These are phyloP conservation scores for Muscidifurax raptorellus DNA, from an alignment of 1,140 invertebrate species.

Conservation along the genomic window DNA sequence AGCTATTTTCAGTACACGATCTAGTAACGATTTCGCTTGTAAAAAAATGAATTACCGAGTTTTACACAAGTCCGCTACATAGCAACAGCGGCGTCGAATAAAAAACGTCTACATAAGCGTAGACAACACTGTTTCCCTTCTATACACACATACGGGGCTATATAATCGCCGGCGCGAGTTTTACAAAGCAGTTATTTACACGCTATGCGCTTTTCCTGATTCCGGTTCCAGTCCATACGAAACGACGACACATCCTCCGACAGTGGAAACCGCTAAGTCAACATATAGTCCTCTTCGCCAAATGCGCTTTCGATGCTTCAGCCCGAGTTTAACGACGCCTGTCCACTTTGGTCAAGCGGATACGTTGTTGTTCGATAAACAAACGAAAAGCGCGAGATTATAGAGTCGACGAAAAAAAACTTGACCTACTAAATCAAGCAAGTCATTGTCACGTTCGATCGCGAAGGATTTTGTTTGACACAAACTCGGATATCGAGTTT, in stretches of 20 bases:
- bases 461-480: background rate
- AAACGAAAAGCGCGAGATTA: too few relatives aligned
- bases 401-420: too few relatives aligned
- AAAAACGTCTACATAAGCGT: too few relatives aligned
- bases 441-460: constrained; percentile 21
- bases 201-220: background rate
- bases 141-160: too few relatives aligned
- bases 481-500: constrained; percentile 14
- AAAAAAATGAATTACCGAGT: too few relatives aligned
- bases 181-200: background rate
- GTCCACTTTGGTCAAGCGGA: too few relatives aligned
- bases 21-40: too few relatives aligned
- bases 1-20: too few relatives aligned
- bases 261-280: constrained; percentile 65
- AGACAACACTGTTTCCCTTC: too few relatives aligned
- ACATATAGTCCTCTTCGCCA: constrained; percentile 16
- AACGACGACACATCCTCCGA: constrained; percentile 60
- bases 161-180: too few relatives aligned
- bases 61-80: too few relatives aligned
- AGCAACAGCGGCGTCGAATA: too few relatives aligned
- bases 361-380: background rate
- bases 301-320: constrained; percentile 30
- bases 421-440: constrained; percentile 24
- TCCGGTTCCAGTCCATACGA: constrained; percentile 3
- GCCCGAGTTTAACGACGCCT: constrained; percentile 13